Percentiles rank a stretch among this genome's conserved stretches.
phyloP scores from a whole-genome alignment of 2,888 invertebrate species.

The Malthinus seriepunctatus region DNA sequence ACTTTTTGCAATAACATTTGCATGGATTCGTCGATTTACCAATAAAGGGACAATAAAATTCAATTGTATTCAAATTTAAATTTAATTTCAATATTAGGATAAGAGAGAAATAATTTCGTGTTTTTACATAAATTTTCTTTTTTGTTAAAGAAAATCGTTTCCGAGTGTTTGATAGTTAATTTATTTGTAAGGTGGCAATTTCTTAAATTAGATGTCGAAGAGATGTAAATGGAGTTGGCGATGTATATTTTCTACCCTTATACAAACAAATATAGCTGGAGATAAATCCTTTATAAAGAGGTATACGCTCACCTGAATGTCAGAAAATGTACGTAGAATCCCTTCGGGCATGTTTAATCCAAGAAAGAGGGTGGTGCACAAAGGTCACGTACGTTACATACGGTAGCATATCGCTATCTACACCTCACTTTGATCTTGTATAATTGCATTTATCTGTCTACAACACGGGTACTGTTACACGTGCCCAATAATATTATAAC shows the following conservation, averaged over 20 bases:
- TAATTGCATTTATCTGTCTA: conserved; percentile 35
- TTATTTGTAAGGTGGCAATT: too few species aligned
- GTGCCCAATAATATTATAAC: conserved; percentile 25
- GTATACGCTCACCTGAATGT: conserved; percentile 45
- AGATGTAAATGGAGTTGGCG: too few species aligned
- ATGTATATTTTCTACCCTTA: too few species aligned
- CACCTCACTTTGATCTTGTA: conserved; percentile 35
- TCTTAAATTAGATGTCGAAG: too few species aligned
- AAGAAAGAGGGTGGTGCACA: conserved; percentile 40
- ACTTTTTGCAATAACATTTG: conserved; percentile 17
- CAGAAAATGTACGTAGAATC: conserved; percentile 48
- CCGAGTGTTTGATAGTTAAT: too few species aligned
- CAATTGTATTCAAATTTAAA: too few species aligned
- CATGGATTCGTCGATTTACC: not conserved
- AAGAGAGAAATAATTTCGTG: too few species aligned
- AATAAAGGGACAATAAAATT: not conserved
- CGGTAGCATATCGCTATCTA: conserved; percentile 47
- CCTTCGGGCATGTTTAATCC: conserved; percentile 50
- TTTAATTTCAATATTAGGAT: too few species aligned
- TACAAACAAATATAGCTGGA: too few species aligned
- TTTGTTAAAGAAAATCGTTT: too few species aligned
- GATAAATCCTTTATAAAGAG: not conserved
- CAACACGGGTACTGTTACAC: conserved; percentile 23
- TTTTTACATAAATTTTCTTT: too few species aligned
- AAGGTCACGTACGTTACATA: conserved; percentile 49